phyloP scores from a whole-genome alignment of 2,888 invertebrate genomes.

The Torymus texanus region DNA sequence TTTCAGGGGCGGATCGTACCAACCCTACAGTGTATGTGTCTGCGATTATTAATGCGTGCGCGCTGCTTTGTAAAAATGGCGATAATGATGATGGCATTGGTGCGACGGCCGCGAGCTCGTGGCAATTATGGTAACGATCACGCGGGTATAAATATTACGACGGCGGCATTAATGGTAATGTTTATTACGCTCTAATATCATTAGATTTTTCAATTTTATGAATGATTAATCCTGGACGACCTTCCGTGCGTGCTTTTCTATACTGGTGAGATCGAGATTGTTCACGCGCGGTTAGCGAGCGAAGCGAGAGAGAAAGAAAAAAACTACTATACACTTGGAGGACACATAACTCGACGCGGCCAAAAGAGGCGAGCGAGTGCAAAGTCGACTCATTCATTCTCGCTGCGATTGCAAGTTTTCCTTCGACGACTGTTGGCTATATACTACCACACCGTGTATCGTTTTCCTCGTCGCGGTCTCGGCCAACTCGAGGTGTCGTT shows the following conservation, averaged over 20 bases:
- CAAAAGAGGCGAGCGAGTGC: conserved; percentile 31
- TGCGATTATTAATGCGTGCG: conserved; percentile 28
- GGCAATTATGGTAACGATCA: conserved; percentile 30
- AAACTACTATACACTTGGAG: not conserved
- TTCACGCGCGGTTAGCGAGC: not conserved
- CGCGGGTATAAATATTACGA: conserved; percentile 30
- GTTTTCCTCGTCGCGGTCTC: conserved; percentile 4
- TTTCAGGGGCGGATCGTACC: not conserved
- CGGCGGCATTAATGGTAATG: conserved; percentile 24
- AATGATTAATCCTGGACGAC: not conserved
- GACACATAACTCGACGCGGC: conserved; percentile 6
- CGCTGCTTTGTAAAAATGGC: conserved; percentile 8
- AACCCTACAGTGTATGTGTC: too few relatives aligned
- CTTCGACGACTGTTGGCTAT: not conserved
- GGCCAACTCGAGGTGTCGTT: not conserved
- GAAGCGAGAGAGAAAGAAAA: not conserved
- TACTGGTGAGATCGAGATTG: not conserved
- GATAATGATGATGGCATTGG: conserved; percentile 34
- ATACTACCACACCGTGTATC: not conserved
- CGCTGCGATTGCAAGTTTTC: conserved; percentile 7
- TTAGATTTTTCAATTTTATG: conserved; percentile 35
- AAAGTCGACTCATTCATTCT: conserved; percentile 15
- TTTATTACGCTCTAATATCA: conserved; percentile 35
- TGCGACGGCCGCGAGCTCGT: not conserved
- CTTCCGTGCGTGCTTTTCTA: not conserved